These are phyloP conservation scores for Agrilus biguttatus DNA, from an alignment of 2,888 invertebrate species.

Conservation along the genomic window DNA sequence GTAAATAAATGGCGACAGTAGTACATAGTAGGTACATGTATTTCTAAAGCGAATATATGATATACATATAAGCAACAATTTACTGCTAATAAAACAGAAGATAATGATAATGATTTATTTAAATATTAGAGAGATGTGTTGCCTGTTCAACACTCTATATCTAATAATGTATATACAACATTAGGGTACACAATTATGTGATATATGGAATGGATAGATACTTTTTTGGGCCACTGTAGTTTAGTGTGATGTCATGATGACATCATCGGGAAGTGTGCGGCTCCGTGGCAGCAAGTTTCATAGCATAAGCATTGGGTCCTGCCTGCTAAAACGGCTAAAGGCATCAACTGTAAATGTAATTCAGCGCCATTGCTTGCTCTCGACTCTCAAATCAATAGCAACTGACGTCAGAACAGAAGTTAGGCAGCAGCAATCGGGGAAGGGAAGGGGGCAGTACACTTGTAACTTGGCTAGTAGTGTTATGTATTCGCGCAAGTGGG, in stretches of 20 bases:
- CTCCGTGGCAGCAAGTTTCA: conserved; percentile 11
- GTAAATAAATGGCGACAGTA: too few species aligned
- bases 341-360: conserved; percentile 10
- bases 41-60: too few species aligned
- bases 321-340: conserved; percentile 6
- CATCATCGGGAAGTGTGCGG: conserved; percentile 34
- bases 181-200: neutral
- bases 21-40: too few species aligned
- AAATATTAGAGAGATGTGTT: neutral
- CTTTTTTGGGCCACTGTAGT: conserved; percentile 13
- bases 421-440: conserved; percentile 29
- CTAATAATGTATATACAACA: neutral
- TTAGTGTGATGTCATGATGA: conserved; percentile 37
- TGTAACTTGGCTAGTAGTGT: conserved; percentile 35
- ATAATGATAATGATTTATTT: too few species aligned
- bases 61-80: too few species aligned
- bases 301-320: conserved; percentile 7
- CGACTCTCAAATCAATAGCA: conserved; percentile 29
- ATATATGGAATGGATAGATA: neutral
- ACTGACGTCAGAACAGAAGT: conserved; percentile 31
- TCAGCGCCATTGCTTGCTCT: conserved; percentile 24
- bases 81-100: too few species aligned
- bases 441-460: conserved; percentile 31
- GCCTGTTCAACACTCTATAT: too few species aligned
- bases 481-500: conserved; percentile 33